Evolutionary conservation across 2,113 vertebrate species (phyloP).

Genomic region (Edolisoma coerulescens): DNA sequence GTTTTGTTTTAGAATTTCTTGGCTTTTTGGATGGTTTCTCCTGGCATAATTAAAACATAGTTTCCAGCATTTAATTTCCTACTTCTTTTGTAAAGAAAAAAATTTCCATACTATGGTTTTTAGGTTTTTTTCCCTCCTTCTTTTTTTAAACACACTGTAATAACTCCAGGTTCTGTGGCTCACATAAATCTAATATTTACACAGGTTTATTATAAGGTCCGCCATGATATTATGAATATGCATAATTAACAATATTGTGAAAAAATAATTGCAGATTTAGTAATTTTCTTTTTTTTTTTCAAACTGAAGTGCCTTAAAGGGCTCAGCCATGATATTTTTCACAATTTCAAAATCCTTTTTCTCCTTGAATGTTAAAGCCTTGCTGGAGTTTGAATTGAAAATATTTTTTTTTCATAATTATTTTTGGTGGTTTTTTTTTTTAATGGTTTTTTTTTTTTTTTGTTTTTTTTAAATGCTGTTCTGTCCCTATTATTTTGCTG

Average conservation of each 20-base stretch:
- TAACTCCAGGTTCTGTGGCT: conserved; percentile 30
- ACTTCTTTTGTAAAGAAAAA: conserved; percentile 62
- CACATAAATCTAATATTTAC: conserved; percentile 49
- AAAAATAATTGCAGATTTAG: conserved; percentile 73
- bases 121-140: neutral
- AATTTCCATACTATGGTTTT: conserved; percentile 30
- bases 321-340: conserved; percentile 13
- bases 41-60: conserved; percentile 51
- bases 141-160: conserved; percentile 8
- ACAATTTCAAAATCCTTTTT: conserved; percentile 52
- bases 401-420: neutral
- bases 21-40: conserved; percentile 59
- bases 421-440: neutral
- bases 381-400: conserved; percentile 40
- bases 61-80: conserved; percentile 74
- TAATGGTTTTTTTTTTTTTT: neutral
- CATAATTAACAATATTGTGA: conserved; percentile 74
- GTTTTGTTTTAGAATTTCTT: conserved; percentile 63
- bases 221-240: conserved; percentile 73
- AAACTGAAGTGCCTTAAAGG: conserved; percentile 49
- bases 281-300: conserved; percentile 53
- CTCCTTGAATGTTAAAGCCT: conserved; percentile 9
- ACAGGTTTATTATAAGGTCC: conserved; percentile 66
- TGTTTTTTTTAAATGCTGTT: neutral
- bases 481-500: neutral